Evolutionary conservation across 2,888 invertebrate genomes (phyloP), one percentile per base, ranked within the genome.

Genomic region (Brenthis hecate): DNA sequence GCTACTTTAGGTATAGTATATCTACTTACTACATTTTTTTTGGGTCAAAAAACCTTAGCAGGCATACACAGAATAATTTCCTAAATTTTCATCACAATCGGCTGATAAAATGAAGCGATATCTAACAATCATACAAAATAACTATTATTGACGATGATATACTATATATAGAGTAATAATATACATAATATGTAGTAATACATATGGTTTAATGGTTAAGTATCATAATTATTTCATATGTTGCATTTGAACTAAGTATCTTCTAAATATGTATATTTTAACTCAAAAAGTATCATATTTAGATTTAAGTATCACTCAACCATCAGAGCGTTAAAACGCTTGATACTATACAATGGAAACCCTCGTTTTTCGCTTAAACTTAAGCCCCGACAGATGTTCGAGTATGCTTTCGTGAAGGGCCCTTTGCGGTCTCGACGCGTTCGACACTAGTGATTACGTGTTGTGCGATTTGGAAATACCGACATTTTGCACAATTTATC

Each of bases 321-420:
- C 72, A 68, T 66, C 72, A 61, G 63, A 66, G 65, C 66, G 70
- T 68, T 70, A 72, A 72, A 72, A 72, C 70, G 62, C 70, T 72
- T 65, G 68, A 70, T 70, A 72, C 70, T 70, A 36, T 68, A 65
- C 66, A 71, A 71, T 68, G 71, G 69, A 60, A 58, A 56, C 36
- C 69, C 66, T 56, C 65, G 68, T 65, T 70, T 72, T 72, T 72
- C 73, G 74, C 73, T 74, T 75, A 72, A 69, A 72, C 75, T 74
- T 74, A 75, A 73, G 71, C 74, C 80, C 82, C 85, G 88, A 86
- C 88, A 88, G 87, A 87, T 88, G 88, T 85, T 86, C 81, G 79
- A 88, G 87, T 75, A 80, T 72, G 71, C 86, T 88, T 77, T 76
- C 78, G 75, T 83, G 75, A 73, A 88, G 88, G 55, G 76, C 80